phyloP scores from a whole-genome alignment of 2,888 invertebrate genomes.

The Lymantria dispar region DNA sequence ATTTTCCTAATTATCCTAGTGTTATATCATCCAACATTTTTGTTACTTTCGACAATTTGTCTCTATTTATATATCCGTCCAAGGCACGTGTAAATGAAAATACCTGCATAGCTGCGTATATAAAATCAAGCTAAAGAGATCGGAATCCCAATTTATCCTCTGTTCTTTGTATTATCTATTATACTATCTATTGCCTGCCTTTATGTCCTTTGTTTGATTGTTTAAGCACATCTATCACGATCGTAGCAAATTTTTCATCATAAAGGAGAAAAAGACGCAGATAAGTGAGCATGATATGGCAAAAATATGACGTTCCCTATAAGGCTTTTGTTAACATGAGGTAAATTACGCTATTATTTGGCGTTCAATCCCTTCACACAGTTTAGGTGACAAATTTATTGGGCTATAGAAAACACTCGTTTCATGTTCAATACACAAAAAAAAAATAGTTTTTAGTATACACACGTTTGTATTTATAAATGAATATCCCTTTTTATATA shows the following conservation, averaged over 20 bases:
- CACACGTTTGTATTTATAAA: no score
- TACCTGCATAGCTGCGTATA: slow-evolving; percentile 6
- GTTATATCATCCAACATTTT: no score
- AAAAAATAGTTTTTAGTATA: neutral
- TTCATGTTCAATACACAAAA: slow-evolving; percentile 19
- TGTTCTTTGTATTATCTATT: slow-evolving; percentile 23
- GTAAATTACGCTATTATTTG: slow-evolving; percentile 31
- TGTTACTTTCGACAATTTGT: no score
- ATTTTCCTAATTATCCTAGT: no score
- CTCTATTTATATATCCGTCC: no score
- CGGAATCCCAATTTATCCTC: slow-evolving; percentile 28
- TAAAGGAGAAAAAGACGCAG: neutral
- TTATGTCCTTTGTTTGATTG: slow-evolving; percentile 21
- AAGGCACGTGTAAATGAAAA: neutral
- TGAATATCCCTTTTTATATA: no score
- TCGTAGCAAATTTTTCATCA: slow-evolving; percentile 11
- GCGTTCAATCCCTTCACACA: slow-evolving; percentile 22
- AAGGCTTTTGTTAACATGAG: slow-evolving; percentile 15
- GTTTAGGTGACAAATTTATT: slow-evolving; percentile 26
- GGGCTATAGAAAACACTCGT: slow-evolving; percentile 37
- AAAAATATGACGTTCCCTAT: slow-evolving; percentile 3
- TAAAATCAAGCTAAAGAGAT: slow-evolving; percentile 15
- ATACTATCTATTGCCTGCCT: slow-evolving; percentile 10
- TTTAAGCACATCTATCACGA: slow-evolving; percentile 13
- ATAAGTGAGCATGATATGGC: neutral